phyloP scores from a whole-genome alignment of 2,113 vertebrate species.

The Actinemys pallida region DNA sequence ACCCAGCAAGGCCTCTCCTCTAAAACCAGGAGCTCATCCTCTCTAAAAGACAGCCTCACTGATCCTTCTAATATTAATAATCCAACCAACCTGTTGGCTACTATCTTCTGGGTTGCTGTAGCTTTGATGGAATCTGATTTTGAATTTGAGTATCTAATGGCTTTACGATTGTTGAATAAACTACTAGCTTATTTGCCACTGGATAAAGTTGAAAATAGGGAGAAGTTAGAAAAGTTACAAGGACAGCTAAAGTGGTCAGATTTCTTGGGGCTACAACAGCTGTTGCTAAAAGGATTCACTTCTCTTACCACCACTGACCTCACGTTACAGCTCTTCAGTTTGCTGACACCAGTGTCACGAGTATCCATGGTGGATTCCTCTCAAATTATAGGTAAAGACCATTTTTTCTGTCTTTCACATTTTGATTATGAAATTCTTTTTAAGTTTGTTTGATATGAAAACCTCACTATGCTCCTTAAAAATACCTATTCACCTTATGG shows the following conservation, averaged over 20 bases:
- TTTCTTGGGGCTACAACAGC: conserved; percentile 96
- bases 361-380: conserved; percentile 97
- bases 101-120: conserved; percentile 97
- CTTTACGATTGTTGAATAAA: conserved; percentile 91
- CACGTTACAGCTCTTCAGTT: conserved; percentile 95
- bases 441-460: background rate
- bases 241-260: conserved; percentile 96
- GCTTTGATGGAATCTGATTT: conserved; percentile 99
- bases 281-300: conserved; percentile 97
- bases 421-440: background rate
- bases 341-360: conserved; percentile 94
- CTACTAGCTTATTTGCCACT: conserved; percentile 93
- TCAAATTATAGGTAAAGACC: conserved; percentile 91
- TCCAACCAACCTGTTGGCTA: conserved; percentile 93
- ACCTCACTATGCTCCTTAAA: background rate
- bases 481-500: background rate
- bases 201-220: conserved; percentile 94
- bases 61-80: conserved; percentile 94
- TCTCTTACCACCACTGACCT: conserved; percentile 94
- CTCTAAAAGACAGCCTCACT: conserved; percentile 89
- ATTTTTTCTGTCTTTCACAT: background rate
- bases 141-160: conserved; percentile 99
- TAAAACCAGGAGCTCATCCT: conserved; percentile 88
- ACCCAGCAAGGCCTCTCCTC: conserved; percentile 90
- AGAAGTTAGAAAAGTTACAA: conserved; percentile 96